Percentiles rank a stretch among this genome's conserved stretches.
phyloP scores from a whole-genome alignment of 2,113 vertebrate genomes.

The Leptosomus discolor region DNA sequence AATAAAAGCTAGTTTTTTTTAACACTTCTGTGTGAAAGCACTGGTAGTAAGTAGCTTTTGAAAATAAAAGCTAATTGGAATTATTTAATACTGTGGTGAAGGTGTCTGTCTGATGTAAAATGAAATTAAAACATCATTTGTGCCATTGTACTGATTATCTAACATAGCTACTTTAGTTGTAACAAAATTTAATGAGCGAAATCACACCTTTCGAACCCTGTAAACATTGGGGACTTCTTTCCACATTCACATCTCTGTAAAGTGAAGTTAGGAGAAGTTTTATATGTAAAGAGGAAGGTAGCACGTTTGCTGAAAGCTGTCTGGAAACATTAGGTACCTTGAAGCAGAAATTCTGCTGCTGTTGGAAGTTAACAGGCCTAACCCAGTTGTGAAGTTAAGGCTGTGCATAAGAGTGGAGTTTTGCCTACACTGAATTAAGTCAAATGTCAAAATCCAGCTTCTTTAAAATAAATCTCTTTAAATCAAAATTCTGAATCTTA shows the following conservation, averaged over 20 bases:
- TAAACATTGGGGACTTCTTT: background rate
- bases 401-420: background rate
- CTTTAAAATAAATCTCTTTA: background rate
- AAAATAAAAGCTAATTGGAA: constrained; percentile 32
- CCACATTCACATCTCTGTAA: background rate
- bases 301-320: background rate
- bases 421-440: background rate
- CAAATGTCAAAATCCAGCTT: background rate
- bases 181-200: background rate
- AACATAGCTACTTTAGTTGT: background rate
- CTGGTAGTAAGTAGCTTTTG: constrained; percentile 19
- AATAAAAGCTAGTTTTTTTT: background rate
- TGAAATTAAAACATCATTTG: background rate
- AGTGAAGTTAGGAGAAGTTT: background rate
- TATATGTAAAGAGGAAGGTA: background rate
- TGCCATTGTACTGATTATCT: background rate
- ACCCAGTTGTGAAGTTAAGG: background rate
- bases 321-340: background rate
- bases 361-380: background rate
- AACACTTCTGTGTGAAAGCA: constrained; percentile 1
- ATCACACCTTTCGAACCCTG: background rate
- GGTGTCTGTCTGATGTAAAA: constrained; percentile 29
- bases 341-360: background rate
- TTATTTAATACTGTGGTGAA: background rate
- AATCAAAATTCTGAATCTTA: background rate